phyloP scores from a whole-genome alignment of 2,797 vertebrate genomes.

The Catostomus latipinnis region DNA sequence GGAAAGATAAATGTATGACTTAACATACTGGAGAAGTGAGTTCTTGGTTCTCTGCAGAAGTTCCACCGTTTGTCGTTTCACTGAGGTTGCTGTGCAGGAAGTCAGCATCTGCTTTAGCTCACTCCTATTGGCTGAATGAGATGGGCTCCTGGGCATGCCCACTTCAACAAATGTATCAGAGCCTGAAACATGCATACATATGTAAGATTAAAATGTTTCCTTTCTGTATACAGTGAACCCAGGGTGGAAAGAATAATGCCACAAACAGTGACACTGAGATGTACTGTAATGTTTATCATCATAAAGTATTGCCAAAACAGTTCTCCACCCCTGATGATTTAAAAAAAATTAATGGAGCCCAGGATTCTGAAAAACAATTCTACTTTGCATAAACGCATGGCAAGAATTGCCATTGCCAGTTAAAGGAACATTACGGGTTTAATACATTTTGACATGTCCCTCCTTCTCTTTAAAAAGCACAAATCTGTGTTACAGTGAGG shows the following conservation, averaged over 20 bases:
- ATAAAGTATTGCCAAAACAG: too few species aligned
- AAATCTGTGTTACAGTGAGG: too few species aligned
- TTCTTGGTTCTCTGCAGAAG: constrained; percentile 95
- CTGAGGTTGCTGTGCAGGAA: constrained; percentile 86
- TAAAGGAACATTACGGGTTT: too few species aligned
- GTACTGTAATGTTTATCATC: too few species aligned
- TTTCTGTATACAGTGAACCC: not conserved
- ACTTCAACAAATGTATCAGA: constrained; percentile 98
- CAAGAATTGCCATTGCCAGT: not conserved
- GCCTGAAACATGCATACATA: constrained; percentile 71
- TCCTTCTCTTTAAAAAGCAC: too few species aligned
- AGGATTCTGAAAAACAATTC: too few species aligned
- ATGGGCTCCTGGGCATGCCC: constrained; percentile 98
- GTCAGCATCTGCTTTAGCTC: constrained; percentile 97
- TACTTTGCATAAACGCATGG: not conserved
- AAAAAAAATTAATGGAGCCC: too few species aligned
- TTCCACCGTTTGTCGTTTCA: constrained; percentile 94
- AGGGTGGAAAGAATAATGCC: not conserved
- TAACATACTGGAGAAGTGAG: constrained; percentile 92
- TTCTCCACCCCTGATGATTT: too few species aligned
- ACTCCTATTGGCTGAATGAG: constrained; percentile 91
- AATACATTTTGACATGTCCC: too few species aligned
- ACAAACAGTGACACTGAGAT: not conserved
- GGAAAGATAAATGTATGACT: not conserved
- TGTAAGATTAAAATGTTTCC: not conserved